These are phyloP conservation scores for Rhinatrema bivittatum DNA, from an alignment of 2,797 vertebrate species.

Conservation along the genomic window DNA sequence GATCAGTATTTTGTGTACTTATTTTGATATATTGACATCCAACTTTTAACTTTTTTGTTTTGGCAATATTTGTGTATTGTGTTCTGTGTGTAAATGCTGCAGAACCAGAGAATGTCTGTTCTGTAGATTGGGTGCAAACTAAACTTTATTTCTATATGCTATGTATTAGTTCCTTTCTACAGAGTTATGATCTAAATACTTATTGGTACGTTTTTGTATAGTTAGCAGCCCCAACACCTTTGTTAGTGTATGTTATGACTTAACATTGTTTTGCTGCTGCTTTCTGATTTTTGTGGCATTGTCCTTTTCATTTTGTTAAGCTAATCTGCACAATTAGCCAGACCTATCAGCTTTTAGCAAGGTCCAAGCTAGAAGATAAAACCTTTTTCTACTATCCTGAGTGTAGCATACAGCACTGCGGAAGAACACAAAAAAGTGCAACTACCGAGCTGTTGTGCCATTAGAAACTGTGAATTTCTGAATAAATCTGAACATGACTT, in stretches of 20 bases:
- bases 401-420: constrained; percentile 62
- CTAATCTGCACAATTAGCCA: constrained; percentile 59
- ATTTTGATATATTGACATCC: constrained; percentile 35
- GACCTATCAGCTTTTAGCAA: constrained; percentile 53
- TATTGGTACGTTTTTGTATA: constrained; percentile 57
- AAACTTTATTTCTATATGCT: no score
- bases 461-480: constrained; percentile 99
- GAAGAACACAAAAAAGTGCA: constrained; percentile 68
- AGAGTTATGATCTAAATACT: no score
- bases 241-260: constrained; percentile 77
- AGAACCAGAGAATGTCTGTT: no score
- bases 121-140: no score
- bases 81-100: no score
- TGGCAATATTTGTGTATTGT: constrained; percentile 41
- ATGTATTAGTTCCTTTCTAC: no score
- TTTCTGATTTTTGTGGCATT: no score
- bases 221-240: constrained; percentile 70
- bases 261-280: no score
- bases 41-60: constrained; percentile 27
- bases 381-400: constrained; percentile 26
- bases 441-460: constrained; percentile 93
- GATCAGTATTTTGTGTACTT: constrained; percentile 37
- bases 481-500: constrained; percentile 91
- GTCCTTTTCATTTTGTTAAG: constrained; percentile 26
- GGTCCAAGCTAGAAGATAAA: neutral